Base-by-base conservation (phyloP, 2,888 invertebrate genomes). In the Ischnura elegans region DNA sequence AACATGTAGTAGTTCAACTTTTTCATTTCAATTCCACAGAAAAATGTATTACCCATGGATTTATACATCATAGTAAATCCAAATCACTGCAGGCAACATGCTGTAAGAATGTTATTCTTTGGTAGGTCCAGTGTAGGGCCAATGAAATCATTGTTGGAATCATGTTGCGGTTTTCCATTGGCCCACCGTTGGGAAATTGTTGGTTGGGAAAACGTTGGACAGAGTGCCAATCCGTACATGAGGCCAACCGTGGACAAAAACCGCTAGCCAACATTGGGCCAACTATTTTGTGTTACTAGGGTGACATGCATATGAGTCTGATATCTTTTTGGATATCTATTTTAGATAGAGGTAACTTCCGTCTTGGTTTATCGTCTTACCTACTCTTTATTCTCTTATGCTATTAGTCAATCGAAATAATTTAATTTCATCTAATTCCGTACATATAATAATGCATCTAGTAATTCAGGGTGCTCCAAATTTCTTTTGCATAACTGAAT, bases 21-120 rank as follows among this genome's bases (percentile, higher is more conserved):
- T 61, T 61, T 61, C 61, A 25, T 61, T 61, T 61, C 61, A 61
- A 61, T 61, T 61, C 61, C 61, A 25, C 61, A 61, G 61, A n/a
- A 25, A 61, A 61, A 61, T 61, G 25, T 61, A 25, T 61, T 1
- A 61, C 25, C 61, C n/a, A 25, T 61, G 8, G 16, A 61, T 21
- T 25, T 25, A 25, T 19, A 3, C 61, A 61, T 19, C n/a, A 25
- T 25, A 19, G 8, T 16, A 61, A 21, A 16, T 6, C 10, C 19
- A 25, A 25, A 25, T 61, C 25, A 25, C 1, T 61, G 61, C 1
- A 21, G 1, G 61, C 25, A 61, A 61, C 61, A 25, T 61, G 61
- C n/a, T 61, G 21, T 25, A 61, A 61, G 61, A 61, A 61, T 61
- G 61, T 61, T 61, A 25, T 61, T 61, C 8, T 61, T 61, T 61